Percentiles rank a stretch among this genome's conserved stretches.
phyloP scores from a whole-genome alignment of 2,113 vertebrate species.

The Phylloscopus whistleri region DNA sequence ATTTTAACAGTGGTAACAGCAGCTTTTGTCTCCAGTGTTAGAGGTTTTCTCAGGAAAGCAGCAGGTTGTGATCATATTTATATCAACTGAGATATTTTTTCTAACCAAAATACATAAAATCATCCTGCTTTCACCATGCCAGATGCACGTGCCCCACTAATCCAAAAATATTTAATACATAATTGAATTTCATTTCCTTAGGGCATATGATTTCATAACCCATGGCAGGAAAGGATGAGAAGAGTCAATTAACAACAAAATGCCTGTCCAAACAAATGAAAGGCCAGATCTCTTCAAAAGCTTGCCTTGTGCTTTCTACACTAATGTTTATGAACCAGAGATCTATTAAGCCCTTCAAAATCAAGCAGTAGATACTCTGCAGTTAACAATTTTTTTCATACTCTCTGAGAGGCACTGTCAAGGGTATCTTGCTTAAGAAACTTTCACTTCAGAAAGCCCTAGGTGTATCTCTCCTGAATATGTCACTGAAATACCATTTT shows the following conservation, averaged over 20 bases:
- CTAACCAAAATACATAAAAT: neutral
- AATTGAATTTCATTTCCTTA: neutral
- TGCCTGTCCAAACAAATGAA: neutral
- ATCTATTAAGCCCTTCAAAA: neutral
- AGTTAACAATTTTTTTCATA: neutral
- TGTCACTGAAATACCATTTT: neutral
- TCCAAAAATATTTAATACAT: neutral
- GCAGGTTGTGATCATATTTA: neutral
- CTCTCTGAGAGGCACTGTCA: neutral
- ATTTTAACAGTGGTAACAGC: neutral
- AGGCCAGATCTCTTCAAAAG: neutral
- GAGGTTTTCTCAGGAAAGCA: neutral
- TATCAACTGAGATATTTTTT: neutral
- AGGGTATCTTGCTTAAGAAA: neutral
- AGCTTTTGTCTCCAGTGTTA: neutral
- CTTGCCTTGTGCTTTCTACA: neutral
- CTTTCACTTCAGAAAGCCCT: neutral
- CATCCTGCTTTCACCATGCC: neutral
- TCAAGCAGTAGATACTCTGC: neutral
- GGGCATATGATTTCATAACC: neutral
- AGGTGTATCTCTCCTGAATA: neutral
- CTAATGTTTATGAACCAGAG: neutral
- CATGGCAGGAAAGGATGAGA: neutral
- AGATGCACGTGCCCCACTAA: neutral
- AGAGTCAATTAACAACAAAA: neutral